These are phyloP conservation scores for Dinocampus coccinellae DNA, from an alignment of 2,888 invertebrate genomes.

Conservation along the genomic window DNA sequence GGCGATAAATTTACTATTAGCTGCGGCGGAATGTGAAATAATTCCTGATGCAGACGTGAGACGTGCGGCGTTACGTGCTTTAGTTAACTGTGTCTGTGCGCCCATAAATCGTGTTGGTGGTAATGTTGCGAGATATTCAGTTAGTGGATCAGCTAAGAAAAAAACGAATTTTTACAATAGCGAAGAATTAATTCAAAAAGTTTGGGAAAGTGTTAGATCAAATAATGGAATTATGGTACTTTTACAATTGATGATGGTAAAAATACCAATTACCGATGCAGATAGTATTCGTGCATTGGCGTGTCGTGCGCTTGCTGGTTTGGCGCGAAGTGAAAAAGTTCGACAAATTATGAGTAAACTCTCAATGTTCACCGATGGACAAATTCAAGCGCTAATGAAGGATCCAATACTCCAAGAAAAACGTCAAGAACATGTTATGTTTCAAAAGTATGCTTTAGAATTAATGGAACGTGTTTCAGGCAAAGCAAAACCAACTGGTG, in stretches of 20 bases:
- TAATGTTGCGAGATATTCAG: slow-evolving; percentile 70
- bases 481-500: slow-evolving; percentile 83
- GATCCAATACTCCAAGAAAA: slow-evolving; percentile 98
- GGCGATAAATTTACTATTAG: slow-evolving; percentile 63
- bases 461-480: slow-evolving; percentile 92
- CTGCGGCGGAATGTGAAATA: slow-evolving; percentile 91
- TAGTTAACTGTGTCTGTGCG: slow-evolving; percentile 95
- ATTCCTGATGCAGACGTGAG: slow-evolving; percentile 93
- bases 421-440: slow-evolving; percentile 93
- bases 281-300: slow-evolving; percentile 94
- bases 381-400: slow-evolving; percentile 93
- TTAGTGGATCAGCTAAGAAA: slow-evolving; percentile 73
- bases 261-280: slow-evolving; percentile 96
- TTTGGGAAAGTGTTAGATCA: slow-evolving; percentile 94
- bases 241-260: slow-evolving; percentile 88
- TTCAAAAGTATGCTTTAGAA: slow-evolving; percentile 94
- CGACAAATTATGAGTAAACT: slow-evolving; percentile 95
- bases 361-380: slow-evolving; percentile 92
- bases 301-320: slow-evolving; percentile 91
- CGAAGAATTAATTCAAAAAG: slow-evolving; percentile 90
- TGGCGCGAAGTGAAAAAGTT: slow-evolving; percentile 93
- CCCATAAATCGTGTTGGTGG: slow-evolving; percentile 80
- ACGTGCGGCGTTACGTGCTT: slow-evolving; percentile 88
- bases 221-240: slow-evolving; percentile 98
- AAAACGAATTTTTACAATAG: slow-evolving; percentile 76